A percentile compares a stretch with the other conserved stretches of the same genome.
Evolutionary conservation across 2,113 vertebrate species (phyloP).

Genomic region (Formicarius rufipectus): DNA sequence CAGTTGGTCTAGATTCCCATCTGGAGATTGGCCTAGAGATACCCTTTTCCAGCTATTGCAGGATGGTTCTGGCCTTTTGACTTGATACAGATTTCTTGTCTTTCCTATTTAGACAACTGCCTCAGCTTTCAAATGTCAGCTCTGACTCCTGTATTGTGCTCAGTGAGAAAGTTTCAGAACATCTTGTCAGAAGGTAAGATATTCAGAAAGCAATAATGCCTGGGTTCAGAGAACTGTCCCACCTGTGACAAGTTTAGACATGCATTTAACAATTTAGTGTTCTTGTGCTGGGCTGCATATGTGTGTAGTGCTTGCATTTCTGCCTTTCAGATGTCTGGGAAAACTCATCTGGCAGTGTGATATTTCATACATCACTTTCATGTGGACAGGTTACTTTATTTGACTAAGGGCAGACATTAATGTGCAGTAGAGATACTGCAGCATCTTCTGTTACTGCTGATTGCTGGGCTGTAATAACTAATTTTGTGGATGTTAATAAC

Average conservation of each 20-base stretch:
- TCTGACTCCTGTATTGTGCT: background rate
- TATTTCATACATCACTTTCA: background rate
- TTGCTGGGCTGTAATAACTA: background rate
- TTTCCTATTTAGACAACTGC: background rate
- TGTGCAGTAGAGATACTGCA: background rate
- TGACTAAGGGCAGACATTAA: background rate
- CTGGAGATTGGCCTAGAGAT: background rate
- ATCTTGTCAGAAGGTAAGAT: background rate
- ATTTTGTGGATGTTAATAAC: background rate
- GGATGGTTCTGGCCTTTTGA: background rate
- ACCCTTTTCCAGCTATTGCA: background rate
- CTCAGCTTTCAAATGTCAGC: background rate
- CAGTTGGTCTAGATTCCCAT: background rate
- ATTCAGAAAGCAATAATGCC: background rate
- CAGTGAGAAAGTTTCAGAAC: background rate
- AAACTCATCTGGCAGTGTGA: background rate
- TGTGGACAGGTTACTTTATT: background rate
- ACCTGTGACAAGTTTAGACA: background rate
- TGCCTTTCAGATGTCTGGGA: background rate
- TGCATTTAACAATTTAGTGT: background rate
- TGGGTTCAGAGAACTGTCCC: background rate
- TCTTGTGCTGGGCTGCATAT: background rate
- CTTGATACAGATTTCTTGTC: background rate
- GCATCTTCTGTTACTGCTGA: background rate
- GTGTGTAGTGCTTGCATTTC: background rate